Evolutionary conservation across 1,140 invertebrate species (phyloP), one percentile per base, ranked within the genome.

Genomic region (Plodia interpunctella): DNA sequence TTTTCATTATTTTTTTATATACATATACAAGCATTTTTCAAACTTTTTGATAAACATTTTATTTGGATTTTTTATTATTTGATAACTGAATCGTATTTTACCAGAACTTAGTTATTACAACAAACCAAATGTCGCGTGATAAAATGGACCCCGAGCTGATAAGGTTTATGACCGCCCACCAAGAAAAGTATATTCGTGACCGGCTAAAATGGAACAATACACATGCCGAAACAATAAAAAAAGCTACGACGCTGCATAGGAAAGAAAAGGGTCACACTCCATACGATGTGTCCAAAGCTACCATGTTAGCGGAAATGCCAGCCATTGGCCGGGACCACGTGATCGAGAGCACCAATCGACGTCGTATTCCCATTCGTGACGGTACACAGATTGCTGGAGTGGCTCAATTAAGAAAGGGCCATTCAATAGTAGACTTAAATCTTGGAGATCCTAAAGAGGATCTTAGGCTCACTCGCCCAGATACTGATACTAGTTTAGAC

Each of bases 171-270:
- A 73, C 70, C n/a, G 80, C 82, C 65, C 76, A 76, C 52, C 82
- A 83, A 68, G 76, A 83, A 55, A 86, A 79, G 51, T 80, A 82
- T 64, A 83, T 78, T 56, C 72, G 74, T 8, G 57, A 79, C n/a
- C 68, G 83, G 3, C 56, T 83, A 11, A 78, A 77, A n/a, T 87
- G 83, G 83, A 78, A 80, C 10, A 64, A 68, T 28, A 78, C 74
- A 49, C 68, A 87, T 65, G 59, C 61, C 10, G 62, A 65, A 18
- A 56, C 74, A 30, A 73, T 86, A 30, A 57, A 82, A 52, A 44
- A 79, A 44, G 80, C 83, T 10, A 76, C 79, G 0, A 78, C 78
- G 19, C 60, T 86, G n/a, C 65, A 54, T 8, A 62, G 79, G 18
- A 68, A 79, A 53, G 69, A 73, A 0, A 86, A 71, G 8, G 69